These are phyloP conservation scores for Prionailurus viverrinus DNA, from an alignment of 2,113 vertebrate species.

Conservation along the genomic window DNA sequence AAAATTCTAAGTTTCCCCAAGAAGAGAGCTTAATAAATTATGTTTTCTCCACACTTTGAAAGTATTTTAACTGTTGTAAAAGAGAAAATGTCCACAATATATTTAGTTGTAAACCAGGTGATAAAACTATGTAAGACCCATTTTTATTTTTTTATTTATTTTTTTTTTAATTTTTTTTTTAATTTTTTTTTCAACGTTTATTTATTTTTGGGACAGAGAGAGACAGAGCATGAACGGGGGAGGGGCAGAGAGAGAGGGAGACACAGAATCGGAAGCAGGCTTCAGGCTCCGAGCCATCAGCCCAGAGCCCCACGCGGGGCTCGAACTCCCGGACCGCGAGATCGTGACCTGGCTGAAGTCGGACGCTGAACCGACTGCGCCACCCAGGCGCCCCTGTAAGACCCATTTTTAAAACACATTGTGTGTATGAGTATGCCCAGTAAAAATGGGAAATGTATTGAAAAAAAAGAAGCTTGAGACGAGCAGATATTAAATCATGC, in stretches of 20 bases:
- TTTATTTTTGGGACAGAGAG: no score
- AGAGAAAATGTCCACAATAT: background rate
- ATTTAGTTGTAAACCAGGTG: background rate
- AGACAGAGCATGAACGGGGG: no score
- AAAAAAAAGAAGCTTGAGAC: background rate
- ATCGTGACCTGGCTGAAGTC: no score
- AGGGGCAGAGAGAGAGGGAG: no score
- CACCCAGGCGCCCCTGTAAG: background rate
- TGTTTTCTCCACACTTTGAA: background rate
- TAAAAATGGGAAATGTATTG: background rate
- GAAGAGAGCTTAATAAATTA: background rate
- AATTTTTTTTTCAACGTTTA: no score
- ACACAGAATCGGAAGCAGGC: no score
- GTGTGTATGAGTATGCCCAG: background rate
- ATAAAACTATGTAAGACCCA: background rate
- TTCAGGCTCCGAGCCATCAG: no score
- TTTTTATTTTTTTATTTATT: background rate
- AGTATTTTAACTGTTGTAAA: slow-evolving; percentile 30
- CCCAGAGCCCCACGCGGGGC: no score
- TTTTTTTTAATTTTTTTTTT: no score
- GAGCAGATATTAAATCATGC: background rate
- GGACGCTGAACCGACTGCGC: no score
- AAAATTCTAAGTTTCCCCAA: background rate
- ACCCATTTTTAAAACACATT: background rate
- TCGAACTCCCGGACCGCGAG: no score